Conservation (phyloP, 2,797 vertebrate genomes). For the Luscinia luscinia region DNA sequence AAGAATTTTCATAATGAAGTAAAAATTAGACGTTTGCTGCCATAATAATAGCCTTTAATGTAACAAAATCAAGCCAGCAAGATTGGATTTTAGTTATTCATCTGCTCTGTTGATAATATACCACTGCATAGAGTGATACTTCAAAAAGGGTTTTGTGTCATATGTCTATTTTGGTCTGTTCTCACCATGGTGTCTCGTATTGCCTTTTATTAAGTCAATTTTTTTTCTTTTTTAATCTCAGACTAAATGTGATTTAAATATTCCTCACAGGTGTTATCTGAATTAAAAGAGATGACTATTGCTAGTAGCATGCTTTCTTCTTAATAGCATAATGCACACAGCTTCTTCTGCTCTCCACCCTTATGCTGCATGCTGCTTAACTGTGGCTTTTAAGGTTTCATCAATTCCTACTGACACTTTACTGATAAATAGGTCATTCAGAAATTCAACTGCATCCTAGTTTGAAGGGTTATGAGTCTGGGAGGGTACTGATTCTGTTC, state of each 20-base stretch:
- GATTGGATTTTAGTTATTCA: constrained; percentile 65
- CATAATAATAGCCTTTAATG: constrained; percentile 60
- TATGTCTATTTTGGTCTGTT: constrained; percentile 63
- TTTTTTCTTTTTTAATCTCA: constrained; percentile 26
- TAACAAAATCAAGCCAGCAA: constrained; percentile 59
- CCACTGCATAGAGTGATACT: background rate
- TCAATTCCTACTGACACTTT: constrained; percentile 39
- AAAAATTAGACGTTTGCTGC: constrained; percentile 24
- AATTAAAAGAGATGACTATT: constrained; percentile 42
- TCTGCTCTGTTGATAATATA: constrained; percentile 66
- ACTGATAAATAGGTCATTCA: constrained; percentile 10
- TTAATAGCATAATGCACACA: constrained; percentile 54
- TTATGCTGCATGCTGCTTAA: constrained; percentile 59
- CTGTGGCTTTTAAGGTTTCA: constrained; percentile 63
- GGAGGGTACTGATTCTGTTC: constrained; percentile 25
- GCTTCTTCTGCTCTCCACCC: constrained; percentile 50
- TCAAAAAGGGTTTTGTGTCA: constrained; percentile 65
- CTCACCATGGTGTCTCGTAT: constrained; percentile 46
- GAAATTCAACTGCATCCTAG: constrained; percentile 56
- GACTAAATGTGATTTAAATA: constrained; percentile 48
- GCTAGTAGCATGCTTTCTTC: constrained; percentile 49
- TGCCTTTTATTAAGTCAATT: constrained; percentile 54
- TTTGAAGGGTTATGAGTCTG: constrained; percentile 47
- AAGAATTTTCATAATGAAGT: constrained; percentile 58
- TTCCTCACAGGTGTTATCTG: constrained; percentile 49